A percentile compares a stretch with the other conserved stretches of the same genome.
These are phyloP conservation scores for Pammene aurita DNA, from an alignment of 2,888 invertebrate species.

Conservation along the genomic window DNA sequence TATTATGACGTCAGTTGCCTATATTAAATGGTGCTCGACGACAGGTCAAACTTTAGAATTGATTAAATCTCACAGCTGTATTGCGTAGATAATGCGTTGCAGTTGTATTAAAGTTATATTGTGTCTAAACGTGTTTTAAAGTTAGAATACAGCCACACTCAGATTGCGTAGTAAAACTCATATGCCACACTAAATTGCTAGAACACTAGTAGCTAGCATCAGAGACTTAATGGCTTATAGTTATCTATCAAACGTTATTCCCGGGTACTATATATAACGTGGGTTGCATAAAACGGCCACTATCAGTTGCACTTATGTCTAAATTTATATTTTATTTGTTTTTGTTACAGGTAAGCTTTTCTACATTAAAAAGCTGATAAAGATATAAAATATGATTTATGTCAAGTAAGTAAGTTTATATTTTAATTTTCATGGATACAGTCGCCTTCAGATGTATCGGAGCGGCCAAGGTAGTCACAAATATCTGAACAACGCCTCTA, in stretches of 20 bases:
- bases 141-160: too few species aligned
- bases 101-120: too few species aligned
- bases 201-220: slow-evolving; percentile 46
- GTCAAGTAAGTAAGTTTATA: slow-evolving; percentile 4
- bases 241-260: slow-evolving; percentile 54
- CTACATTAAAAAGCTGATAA: background rate
- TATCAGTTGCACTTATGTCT: background rate
- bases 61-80: too few species aligned
- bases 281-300: slow-evolving; percentile 44
- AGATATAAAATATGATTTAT: background rate
- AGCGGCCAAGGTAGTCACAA: too few species aligned
- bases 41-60: too few species aligned
- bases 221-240: slow-evolving; percentile 47
- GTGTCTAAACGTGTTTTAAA: too few species aligned
- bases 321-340: slow-evolving; percentile 8
- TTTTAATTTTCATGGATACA: background rate
- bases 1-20: too few species aligned
- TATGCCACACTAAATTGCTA: background rate
- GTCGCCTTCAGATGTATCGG: too few species aligned
- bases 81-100: too few species aligned
- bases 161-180: background rate
- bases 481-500: too few species aligned
- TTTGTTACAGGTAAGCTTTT: slow-evolving; percentile 26
- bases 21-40: too few species aligned
- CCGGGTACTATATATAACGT: slow-evolving; percentile 43